Conservation (phyloP, 2,888 invertebrate genomes). For the Zygothrica quintamaculata region DNA sequence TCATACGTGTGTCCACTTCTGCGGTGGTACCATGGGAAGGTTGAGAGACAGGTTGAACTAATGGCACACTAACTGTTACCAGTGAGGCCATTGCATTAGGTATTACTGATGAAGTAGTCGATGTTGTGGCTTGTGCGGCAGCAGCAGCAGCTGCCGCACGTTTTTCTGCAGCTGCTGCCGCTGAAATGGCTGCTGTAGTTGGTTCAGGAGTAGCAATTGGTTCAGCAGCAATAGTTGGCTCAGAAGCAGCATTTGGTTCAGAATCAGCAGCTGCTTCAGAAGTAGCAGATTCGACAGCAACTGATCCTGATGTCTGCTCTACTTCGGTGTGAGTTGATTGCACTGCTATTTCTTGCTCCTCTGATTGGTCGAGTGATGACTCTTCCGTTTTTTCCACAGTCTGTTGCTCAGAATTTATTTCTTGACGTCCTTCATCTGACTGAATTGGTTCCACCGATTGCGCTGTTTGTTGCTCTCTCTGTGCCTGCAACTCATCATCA, state of each 20-base stretch:
- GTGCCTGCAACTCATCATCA: neutral
- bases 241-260: neutral
- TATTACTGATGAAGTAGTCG: constrained; percentile 15
- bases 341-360: too few relatives aligned
- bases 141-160: constrained; percentile 24
- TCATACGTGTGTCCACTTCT: constrained; percentile 25
- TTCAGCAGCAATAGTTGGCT: neutral
- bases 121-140: neutral
- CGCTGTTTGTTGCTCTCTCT: neutral
- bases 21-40: neutral
- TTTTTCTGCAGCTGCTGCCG: constrained; percentile 40
- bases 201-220: constrained; percentile 1
- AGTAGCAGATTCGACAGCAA: neutral
- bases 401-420: too few relatives aligned
- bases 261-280: neutral
- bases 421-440: too few relatives aligned
- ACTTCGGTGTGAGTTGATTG: neutral
- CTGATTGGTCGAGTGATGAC: too few relatives aligned
- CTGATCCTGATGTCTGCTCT: neutral
- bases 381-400: too few relatives aligned
- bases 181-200: constrained; percentile 15
- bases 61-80: constrained; percentile 15
- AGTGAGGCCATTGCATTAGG: constrained; percentile 19
- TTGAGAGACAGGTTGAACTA: neutral
- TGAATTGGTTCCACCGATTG: too few relatives aligned